Conservation (phyloP, 1,140 invertebrate genomes). For the Leucophenga varia region DNA sequence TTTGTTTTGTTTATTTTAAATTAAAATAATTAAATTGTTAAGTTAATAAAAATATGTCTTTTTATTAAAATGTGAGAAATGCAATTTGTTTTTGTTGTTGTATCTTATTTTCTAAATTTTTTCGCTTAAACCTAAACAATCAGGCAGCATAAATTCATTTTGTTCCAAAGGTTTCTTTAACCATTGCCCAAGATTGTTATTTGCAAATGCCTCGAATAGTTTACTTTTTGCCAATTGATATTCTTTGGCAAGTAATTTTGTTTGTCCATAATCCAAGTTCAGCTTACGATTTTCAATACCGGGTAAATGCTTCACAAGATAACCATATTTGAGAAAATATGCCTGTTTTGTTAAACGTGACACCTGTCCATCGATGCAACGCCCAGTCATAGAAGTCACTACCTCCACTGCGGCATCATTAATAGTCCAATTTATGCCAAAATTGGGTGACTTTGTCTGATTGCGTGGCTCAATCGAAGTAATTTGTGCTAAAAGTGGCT, state of each 20-base stretch:
- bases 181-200: slow-evolving; percentile 81
- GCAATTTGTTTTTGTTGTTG: no score
- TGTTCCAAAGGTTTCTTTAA: slow-evolving; percentile 89
- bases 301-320: slow-evolving; percentile 58
- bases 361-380: slow-evolving; percentile 69
- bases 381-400: slow-evolving; percentile 79
- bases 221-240: slow-evolving; percentile 71
- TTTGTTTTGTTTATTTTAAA: no score
- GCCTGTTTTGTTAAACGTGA: slow-evolving; percentile 80
- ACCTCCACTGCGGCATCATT: slow-evolving; percentile 68
- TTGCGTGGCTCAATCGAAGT: slow-evolving; percentile 79
- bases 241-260: slow-evolving; percentile 56
- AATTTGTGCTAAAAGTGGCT: slow-evolving; percentile 74
- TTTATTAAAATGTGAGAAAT: no score
- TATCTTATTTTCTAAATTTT: no score
- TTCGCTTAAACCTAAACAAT: no score
- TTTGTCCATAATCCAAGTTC: slow-evolving; percentile 56
- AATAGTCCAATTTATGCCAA: slow-evolving; percentile 81
- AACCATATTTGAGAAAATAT: slow-evolving; percentile 69
- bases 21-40: no score
- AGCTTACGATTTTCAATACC: slow-evolving; percentile 37
- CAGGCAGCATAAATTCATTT: slow-evolving; percentile 70
- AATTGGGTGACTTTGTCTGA: slow-evolving; percentile 84
- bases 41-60: no score
- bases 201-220: slow-evolving; percentile 75